Base-by-base conservation (phyloP, 2,888 invertebrate species). In the Ellobium chinense region DNA sequence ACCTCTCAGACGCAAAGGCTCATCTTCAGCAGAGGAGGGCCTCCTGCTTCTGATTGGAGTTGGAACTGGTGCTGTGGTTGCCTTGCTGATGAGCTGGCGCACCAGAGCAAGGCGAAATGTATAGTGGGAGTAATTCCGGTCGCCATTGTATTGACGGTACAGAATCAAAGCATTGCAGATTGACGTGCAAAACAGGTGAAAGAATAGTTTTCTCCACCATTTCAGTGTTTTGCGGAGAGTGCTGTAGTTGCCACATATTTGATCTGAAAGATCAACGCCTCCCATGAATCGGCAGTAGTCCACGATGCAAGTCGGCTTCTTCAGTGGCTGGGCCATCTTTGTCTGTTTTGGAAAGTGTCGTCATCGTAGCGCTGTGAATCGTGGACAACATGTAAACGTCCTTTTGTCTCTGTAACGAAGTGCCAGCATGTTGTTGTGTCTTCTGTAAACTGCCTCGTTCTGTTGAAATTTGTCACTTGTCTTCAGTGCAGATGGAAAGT, bases 371-470 rank as follows among this genome's bases (percentile, higher is more conserved):
- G 7, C 31, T 46, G 24, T 34, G 58, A 21, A 62, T 24, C 12
- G 58, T 54, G 31, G 69, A 58, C 68, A 80, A 36, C 60, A 68
- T 60, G 27, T 60, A 37, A 18, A 12, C 27, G 14, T 74, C 54
- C 60, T 27, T 39, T 69, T 60, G 21, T 74, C 80, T 24, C 24
- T 36, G 29, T 66, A 24, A 14, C 58, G 73, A 14, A 75, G 37
- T n/a, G 66, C 74, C 18, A 83, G 56, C n/a, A 81, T 62, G 37
- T 81, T 76, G 14, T 58, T 46, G 9, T 46, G 46, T 46, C 46
- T 46, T 46, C 46, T 7, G 46, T 12, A 46, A 18, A 46, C 46
- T 12, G 9, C 7, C 77, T 62, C 70, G 37, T n/a, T 54, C 7
- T n/a, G 78, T 3, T 54, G 31, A 78, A 2, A 82, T 73, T 9